Evolutionary conservation across 2,797 vertebrate species (phyloP).

Genomic region (Microctenopoma steveboyesi): DNA sequence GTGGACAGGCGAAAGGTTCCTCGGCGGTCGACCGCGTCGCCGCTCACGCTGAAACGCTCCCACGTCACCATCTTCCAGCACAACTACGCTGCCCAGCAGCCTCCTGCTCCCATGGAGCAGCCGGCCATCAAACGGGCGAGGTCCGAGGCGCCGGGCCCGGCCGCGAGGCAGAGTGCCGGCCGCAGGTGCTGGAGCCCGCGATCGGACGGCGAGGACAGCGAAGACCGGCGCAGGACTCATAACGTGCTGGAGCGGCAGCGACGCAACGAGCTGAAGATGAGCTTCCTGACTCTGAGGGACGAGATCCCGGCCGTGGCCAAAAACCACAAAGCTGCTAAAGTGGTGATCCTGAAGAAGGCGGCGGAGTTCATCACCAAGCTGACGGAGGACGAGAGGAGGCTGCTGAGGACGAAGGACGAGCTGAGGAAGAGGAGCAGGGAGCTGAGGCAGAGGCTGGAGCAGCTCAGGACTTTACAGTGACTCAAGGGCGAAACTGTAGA

Average conservation of each 20-base stretch:
- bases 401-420: conserved; percentile 83
- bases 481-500: not conserved
- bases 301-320: conserved; percentile 89
- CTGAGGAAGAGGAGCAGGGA: conserved; percentile 86
- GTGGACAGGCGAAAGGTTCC: conserved; percentile 82
- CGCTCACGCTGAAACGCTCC: conserved; percentile 89
- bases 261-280: conserved; percentile 90
- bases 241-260: conserved; percentile 94
- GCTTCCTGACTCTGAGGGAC: conserved; percentile 89
- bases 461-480: conserved; percentile 78
- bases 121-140: conserved; percentile 62
- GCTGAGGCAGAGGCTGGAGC: conserved; percentile 88
- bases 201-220: conserved; percentile 77
- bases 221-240: conserved; percentile 90
- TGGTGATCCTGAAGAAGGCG: conserved; percentile 92
- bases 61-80: conserved; percentile 92
- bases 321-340: conserved; percentile 91
- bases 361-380: conserved; percentile 85
- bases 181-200: conserved; percentile 37
- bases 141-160: conserved; percentile 5
- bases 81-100: conserved; percentile 90
- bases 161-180: not conserved
- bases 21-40: conserved; percentile 60
- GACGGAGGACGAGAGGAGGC: conserved; percentile 86
- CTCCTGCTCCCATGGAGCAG: conserved; percentile 81